These are phyloP conservation scores for Dasysyrphus tricinctus DNA, from an alignment of 2,888 invertebrate species.

Conservation along the genomic window DNA sequence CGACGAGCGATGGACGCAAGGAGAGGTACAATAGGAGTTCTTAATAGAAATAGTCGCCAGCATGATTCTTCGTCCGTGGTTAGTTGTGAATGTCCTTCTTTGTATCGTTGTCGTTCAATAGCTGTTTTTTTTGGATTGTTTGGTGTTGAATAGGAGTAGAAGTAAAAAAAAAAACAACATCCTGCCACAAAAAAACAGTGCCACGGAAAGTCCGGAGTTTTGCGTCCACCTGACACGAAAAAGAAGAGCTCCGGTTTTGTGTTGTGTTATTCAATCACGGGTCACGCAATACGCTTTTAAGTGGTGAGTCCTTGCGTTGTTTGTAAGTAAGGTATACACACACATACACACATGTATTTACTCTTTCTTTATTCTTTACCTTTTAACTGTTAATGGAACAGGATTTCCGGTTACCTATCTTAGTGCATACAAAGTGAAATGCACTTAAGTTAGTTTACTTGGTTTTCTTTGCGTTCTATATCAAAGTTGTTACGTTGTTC, in stretches of 20 bases:
- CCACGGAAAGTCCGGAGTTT: conserved; percentile 21
- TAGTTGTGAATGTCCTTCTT: conserved; percentile 30
- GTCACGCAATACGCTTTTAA: conserved; percentile 68
- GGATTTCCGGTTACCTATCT: conserved; percentile 72
- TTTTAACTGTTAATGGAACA: conserved; percentile 71
- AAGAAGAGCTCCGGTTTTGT: conserved; percentile 37
- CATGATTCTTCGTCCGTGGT: conserved; percentile 8
- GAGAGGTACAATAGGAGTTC: neutral
- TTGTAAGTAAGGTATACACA: neutral
- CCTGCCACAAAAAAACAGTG: conserved; percentile 14
- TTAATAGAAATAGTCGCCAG: conserved; percentile 11
- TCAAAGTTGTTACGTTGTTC: neutral
- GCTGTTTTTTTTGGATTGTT: neutral
- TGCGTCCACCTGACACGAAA: conserved; percentile 28
- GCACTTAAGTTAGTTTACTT: conserved; percentile 62
- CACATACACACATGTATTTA: conserved; percentile 26
- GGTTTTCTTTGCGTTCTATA: conserved; percentile 28
- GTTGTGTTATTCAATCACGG: conserved; percentile 68
- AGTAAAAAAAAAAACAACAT: neutral
- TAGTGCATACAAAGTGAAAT: conserved; percentile 70
- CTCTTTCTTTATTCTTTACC: conserved; percentile 64
- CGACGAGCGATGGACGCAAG: neutral
- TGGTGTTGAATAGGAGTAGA: neutral
- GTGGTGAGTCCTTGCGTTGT: conserved; percentile 56
- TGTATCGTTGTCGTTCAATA: conserved; percentile 20